phyloP scores from a whole-genome alignment of 2,888 invertebrate species.

The Tridacna gigas region DNA sequence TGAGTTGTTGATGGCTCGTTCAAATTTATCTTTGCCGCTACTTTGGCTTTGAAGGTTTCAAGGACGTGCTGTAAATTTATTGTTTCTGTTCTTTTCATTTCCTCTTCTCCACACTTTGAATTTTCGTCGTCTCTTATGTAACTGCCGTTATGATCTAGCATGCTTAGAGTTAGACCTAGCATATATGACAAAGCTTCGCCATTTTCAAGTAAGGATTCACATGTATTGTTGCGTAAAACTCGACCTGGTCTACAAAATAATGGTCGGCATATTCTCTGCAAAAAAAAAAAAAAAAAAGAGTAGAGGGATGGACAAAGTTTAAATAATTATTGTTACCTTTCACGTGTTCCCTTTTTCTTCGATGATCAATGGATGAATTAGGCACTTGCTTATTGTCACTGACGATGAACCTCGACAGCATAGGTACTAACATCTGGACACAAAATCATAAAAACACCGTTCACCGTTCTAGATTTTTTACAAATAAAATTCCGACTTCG shows the following conservation, averaged over 20 bases:
- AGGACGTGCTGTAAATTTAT: background rate
- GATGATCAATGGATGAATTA: too few relatives aligned
- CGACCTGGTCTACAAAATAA: conserved; percentile 11
- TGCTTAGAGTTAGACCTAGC: background rate
- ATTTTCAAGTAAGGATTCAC: background rate
- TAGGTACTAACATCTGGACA: too few relatives aligned
- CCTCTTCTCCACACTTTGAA: background rate
- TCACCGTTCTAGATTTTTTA: too few relatives aligned
- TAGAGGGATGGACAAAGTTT: background rate
- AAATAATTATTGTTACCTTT: too few relatives aligned
- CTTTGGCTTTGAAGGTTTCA: background rate
- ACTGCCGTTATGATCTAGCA: background rate
- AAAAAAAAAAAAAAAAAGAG: background rate
- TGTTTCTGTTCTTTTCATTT: background rate
- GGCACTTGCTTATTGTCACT: too few relatives aligned
- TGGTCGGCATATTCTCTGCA: conserved; percentile 19
- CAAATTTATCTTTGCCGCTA: background rate
- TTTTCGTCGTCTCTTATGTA: background rate
- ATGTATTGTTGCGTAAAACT: conserved; percentile 5
- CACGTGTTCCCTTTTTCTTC: too few relatives aligned
- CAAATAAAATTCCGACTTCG: too few relatives aligned
- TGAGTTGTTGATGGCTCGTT: background rate
- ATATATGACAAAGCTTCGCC: conserved; percentile 12
- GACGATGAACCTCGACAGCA: too few relatives aligned
- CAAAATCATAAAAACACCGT: too few relatives aligned